These are phyloP conservation scores for Protonemura montana DNA, from an alignment of 2,888 invertebrate species.

Conservation along the genomic window DNA sequence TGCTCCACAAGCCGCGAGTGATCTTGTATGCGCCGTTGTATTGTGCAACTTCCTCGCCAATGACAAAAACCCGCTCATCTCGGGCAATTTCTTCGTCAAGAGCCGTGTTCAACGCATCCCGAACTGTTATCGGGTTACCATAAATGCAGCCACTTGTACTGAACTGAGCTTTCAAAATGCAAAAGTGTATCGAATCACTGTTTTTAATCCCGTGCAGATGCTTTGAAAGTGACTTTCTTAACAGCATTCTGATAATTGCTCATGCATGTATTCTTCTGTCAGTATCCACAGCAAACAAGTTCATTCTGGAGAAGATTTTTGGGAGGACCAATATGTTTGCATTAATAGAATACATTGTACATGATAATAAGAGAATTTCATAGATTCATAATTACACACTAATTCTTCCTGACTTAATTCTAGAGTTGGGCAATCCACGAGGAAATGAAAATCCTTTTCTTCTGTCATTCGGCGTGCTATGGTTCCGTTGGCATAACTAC, in stretches of 20 bases:
- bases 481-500: slow-evolving; percentile 66
- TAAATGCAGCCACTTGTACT: neutral
- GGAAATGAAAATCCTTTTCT: slow-evolving; percentile 66
- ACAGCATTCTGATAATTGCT: neutral
- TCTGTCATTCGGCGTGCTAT: slow-evolving; percentile 63
- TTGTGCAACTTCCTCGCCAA: slow-evolving; percentile 72
- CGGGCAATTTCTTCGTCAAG: slow-evolving; percentile 70
- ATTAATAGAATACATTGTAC: neutral
- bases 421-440: slow-evolving; percentile 64
- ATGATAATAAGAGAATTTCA: too few relatives aligned
- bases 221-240: neutral
- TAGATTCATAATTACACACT: neutral
- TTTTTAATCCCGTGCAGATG: neutral
- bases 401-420: neutral
- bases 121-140: slow-evolving; percentile 55
- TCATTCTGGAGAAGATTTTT: neutral
- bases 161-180: neutral
- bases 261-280: neutral
- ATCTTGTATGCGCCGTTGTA: slow-evolving; percentile 71
- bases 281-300: neutral
- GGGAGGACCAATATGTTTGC: neutral
- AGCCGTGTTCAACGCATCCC: slow-evolving; percentile 70
- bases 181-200: neutral
- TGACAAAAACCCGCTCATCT: slow-evolving; percentile 66
- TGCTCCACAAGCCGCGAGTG: slow-evolving; percentile 69